Evolutionary conservation across 2,888 invertebrate genomes (phyloP), one percentile per base, ranked within the genome.

Genomic region (Frankliniella fusca): DNA sequence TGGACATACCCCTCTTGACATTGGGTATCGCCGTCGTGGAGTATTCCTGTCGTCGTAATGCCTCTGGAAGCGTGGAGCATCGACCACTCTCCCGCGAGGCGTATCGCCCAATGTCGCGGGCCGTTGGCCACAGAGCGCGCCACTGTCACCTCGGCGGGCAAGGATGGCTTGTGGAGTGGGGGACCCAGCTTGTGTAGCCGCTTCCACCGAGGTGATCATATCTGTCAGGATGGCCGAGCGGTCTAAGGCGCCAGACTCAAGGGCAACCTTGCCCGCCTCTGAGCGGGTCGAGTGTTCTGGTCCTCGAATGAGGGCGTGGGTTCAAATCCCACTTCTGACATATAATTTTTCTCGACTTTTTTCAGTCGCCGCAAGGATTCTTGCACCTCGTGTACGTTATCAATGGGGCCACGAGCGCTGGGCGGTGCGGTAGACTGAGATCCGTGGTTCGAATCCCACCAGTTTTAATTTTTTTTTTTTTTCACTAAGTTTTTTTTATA

Each of bases 221-320:
- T 54, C 54, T 87, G 90, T 90, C 90, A 90, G 90, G 89, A 89
- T 90, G 90, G 90, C 90, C 90, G 90, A 90, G 90, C 90, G 90
- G 90, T 90, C 90, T 90, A 90, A 90, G 90, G 90, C 90, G 90
- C 90, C 91, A 91, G 90, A 91, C 91, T 90, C 90, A 91, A 91
- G 91, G 90, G 87, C 70, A 70, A 70, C 70, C 70, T 70, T 70
- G 23, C 70, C 70, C n/a, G 70, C 23, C 38, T 3, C 3, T 3
- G 8, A 0, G 9, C 70, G 70, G 70, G 70, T 3, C 10, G 70
- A 70, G 70, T 70, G 70, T 70, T 70, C 70, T 70, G 70, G 70
- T 70, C 70, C 70, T 70, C 70, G 70, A 23, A 70, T 70, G 70
- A 70, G 70, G 70, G 70, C 70, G 70, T 70, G 70, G 70, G 70